These are phyloP conservation scores for Tragopan temminckii DNA, from an alignment of 2,797 vertebrate genomes.

Conservation along the genomic window DNA sequence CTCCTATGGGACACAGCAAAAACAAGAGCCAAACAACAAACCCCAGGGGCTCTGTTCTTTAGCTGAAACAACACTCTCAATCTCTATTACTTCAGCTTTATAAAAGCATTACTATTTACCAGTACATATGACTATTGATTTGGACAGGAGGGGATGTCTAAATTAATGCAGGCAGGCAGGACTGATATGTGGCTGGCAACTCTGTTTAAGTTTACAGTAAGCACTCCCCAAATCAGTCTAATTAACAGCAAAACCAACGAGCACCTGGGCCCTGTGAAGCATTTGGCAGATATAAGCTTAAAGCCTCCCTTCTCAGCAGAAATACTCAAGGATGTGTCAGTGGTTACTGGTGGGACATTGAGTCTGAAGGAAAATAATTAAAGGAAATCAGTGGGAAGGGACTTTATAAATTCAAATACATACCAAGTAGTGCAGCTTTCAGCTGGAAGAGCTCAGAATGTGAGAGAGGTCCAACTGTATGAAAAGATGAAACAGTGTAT, in stretches of 20 bases:
- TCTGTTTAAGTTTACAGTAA: constrained; percentile 28
- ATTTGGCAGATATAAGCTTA: constrained; percentile 44
- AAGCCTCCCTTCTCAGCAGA: constrained; percentile 40
- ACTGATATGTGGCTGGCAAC: not conserved
- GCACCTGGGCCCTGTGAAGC: not conserved
- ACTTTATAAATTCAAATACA: constrained; percentile 8
- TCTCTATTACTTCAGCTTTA: constrained; percentile 43
- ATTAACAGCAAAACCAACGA: constrained; percentile 44
- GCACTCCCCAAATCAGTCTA: constrained; percentile 32
- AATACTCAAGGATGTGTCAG: constrained; percentile 6
- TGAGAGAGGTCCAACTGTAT: not conserved
- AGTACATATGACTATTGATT: constrained; percentile 39
- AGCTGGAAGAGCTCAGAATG: not conserved
- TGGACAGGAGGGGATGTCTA: constrained; percentile 14
- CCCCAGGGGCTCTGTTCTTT: constrained; percentile 26
- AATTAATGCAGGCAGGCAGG: constrained; percentile 42
- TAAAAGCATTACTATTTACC: constrained; percentile 58
- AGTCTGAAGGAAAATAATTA: constrained; percentile 57
- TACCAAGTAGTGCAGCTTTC: not conserved
- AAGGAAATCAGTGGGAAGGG: not conserved
- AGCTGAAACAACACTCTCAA: constrained; percentile 42
- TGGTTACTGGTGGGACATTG: not conserved
- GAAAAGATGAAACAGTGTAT: not conserved
- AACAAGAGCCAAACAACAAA: constrained; percentile 43
- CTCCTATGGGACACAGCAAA: constrained; percentile 23